phyloP scores from a whole-genome alignment of 2,797 vertebrate genomes.

The Leucoraja ocellata region DNA sequence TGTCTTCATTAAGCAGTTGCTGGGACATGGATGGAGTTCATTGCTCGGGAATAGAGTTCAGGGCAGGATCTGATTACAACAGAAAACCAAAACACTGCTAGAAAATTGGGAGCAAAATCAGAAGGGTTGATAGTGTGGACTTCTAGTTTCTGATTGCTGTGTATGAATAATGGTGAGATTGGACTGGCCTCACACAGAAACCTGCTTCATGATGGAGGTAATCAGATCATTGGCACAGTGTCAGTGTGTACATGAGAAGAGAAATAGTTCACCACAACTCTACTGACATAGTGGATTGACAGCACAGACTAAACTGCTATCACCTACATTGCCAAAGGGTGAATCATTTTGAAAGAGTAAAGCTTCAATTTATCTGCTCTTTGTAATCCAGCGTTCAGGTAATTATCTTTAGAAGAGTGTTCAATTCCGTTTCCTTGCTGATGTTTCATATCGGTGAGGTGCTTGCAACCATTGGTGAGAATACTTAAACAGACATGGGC shows the following conservation, averaged over 20 bases:
- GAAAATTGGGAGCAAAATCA: not conserved
- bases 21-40: no score
- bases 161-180: not conserved
- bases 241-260: not conserved
- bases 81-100: no score
- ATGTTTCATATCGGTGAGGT: conserved; percentile 13
- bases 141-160: not conserved
- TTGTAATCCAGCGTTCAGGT: not conserved
- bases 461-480: conserved; percentile 13
- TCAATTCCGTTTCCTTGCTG: not conserved
- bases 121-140: not conserved
- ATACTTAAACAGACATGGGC: not conserved
- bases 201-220: not conserved
- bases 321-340: not conserved
- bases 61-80: no score
- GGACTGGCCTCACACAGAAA: not conserved
- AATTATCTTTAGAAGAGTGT: not conserved
- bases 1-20: no score
- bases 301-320: not conserved
- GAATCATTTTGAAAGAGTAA: not conserved
- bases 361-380: not conserved
- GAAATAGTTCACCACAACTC: not conserved
- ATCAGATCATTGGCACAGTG: not conserved
- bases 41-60: no score
- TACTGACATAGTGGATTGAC: not conserved